Conservation (phyloP, 2,797 vertebrate species). For the Enoplosus armatus region DNA sequence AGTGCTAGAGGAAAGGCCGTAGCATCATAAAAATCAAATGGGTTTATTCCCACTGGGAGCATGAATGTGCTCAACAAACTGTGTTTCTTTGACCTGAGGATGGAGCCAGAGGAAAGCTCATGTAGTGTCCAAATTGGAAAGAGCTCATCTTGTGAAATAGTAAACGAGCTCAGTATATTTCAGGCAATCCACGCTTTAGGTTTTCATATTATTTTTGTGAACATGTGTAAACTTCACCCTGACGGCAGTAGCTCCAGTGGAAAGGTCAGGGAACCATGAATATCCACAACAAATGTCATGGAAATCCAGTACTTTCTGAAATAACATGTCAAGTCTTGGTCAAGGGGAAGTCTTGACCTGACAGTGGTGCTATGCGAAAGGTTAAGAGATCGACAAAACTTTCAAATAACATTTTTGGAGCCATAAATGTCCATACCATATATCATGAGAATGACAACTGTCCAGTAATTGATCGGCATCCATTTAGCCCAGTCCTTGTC, state of each 20-base stretch:
- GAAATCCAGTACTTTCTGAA: neutral
- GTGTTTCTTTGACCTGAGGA: slow-evolving; percentile 22
- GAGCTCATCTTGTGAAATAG: neutral
- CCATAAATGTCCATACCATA: neutral
- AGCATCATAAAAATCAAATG: slow-evolving; percentile 20
- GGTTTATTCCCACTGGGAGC: slow-evolving; percentile 8
- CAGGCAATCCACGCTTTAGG: neutral
- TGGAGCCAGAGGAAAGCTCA: slow-evolving; percentile 11
- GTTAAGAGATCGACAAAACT: neutral
- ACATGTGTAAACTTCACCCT: neutral
- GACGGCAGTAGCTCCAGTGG: neutral
- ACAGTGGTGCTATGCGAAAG: neutral
- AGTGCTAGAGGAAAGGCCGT: slow-evolving; percentile 5
- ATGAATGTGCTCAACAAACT: slow-evolving; percentile 1
- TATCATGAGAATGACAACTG: neutral
- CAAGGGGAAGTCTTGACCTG: neutral
- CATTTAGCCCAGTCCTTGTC: neutral
- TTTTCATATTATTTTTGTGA: neutral
- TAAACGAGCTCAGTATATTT: neutral
- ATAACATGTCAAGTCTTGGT: neutral
- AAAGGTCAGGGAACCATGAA: slow-evolving; percentile 8
- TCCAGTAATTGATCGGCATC: neutral
- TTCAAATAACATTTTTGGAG: neutral
- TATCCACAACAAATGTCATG: slow-evolving; percentile 7
- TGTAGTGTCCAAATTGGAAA: slow-evolving; percentile 2